Evolutionary conservation across 2,888 invertebrate species (phyloP), one percentile per base, ranked within the genome.

Genomic region (Sylvicola fuscatus): DNA sequence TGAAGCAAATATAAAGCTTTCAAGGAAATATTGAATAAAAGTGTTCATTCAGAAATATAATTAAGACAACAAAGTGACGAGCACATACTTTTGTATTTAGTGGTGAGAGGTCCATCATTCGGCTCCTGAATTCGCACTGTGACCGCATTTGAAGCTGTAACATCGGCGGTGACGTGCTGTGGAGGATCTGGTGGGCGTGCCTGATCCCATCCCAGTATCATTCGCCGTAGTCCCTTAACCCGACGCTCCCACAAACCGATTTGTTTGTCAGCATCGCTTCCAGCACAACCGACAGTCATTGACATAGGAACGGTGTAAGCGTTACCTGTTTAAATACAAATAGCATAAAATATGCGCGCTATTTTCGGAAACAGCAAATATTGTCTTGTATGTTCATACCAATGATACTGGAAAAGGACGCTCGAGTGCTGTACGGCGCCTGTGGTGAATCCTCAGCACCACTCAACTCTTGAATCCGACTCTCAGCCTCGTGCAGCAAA

Each of bases 161-260:
- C 73, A 52, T 44, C 68, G 29, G 89, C 65, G 8, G 73, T 74
- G 1, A 89, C 80, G 13, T 78, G 61, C n/a, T 75, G 70, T 0
- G 87, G 84, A 4, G 75, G 70, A 49, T 81, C 77, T 29, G 92
- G 92, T 1, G 78, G 74, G 27, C 81, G 65, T 10, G 83, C 75
- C 57, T 86, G 82, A 47, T 87, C 83, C 65, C 89, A 89, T 33
- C 90, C 90, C 21, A 78, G 62, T 27, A 84, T 69, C 68, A 93
- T 75, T 29, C 69, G 60, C 40, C 68, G 51, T 38, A 59, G 44
- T n/a, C 58, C 59, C 49, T 58, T 58, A 4, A 58, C 50, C 15
- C 58, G 70, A 41, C 87, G 68, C 46, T 90, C 86, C 89, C 90
- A 90, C 36, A 83, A 72, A 42, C 80, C 76, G 35, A 80, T 72